These are phyloP conservation scores for Etheostoma spectabile DNA, from an alignment of 2,113 vertebrate genomes.

Conservation along the genomic window DNA sequence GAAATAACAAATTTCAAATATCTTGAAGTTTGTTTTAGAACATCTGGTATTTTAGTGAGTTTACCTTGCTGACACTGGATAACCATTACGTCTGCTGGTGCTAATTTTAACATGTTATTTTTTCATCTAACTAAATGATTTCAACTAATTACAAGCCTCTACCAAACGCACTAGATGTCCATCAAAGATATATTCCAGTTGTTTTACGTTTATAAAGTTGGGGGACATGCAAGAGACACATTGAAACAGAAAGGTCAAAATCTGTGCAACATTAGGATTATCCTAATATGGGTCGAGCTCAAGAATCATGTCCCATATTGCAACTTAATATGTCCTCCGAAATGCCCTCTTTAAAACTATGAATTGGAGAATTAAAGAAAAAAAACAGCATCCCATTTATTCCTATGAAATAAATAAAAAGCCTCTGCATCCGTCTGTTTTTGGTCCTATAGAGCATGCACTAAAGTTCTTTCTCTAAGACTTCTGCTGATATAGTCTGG, in stretches of 20 bases:
- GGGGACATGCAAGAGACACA: background rate
- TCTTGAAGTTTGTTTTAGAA: no score
- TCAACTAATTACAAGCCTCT: background rate
- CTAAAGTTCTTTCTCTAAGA: no score
- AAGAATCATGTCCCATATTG: background rate
- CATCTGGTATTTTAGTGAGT: background rate
- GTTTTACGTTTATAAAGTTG: background rate
- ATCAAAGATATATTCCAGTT: background rate
- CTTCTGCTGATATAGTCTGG: no score
- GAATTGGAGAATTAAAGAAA: no score
- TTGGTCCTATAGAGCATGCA: no score
- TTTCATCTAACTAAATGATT: background rate
- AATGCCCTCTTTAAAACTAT: no score
- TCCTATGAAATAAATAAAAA: no score
- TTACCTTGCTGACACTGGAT: background rate
- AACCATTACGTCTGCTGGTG: background rate
- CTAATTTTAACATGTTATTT: background rate
- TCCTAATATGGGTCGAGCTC: background rate
- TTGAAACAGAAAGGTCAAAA: background rate
- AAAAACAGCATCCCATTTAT: no score
- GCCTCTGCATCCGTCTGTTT: no score
- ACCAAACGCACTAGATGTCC: background rate
- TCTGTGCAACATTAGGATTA: background rate
- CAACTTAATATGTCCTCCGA: background rate
- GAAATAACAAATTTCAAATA: no score